phyloP scores from a whole-genome alignment of 2,797 vertebrate genomes.

The Acomys russatus region DNA sequence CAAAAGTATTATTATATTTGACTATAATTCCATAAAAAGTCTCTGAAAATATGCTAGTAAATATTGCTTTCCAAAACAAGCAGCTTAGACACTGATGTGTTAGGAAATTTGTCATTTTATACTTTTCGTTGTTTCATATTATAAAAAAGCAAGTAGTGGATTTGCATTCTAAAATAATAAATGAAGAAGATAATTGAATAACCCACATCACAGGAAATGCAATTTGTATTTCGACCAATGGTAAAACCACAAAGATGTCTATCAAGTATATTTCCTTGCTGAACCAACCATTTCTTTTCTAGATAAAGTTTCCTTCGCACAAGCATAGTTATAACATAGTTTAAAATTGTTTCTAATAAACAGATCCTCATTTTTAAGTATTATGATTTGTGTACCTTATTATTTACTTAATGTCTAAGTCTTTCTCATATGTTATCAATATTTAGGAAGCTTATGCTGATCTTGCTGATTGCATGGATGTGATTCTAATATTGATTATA shows the following conservation, averaged over 20 bases:
- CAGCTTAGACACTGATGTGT: neutral
- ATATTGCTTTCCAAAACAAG: neutral
- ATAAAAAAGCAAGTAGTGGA: neutral
- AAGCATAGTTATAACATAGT: neutral
- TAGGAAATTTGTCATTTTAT: neutral
- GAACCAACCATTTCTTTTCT: neutral
- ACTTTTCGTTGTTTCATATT: neutral
- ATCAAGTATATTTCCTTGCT: slow-evolving; percentile 11
- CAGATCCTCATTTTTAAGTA: neutral
- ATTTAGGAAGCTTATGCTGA: neutral
- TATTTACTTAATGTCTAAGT: slow-evolving; percentile 42
- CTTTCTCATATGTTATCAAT: neutral
- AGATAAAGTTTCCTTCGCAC: neutral
- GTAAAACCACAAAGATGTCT: neutral
- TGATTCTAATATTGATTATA: slow-evolving; percentile 30
- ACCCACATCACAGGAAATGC: neutral
- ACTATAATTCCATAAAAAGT: neutral
- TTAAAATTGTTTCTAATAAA: slow-evolving; percentile 42
- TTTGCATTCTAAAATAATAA: slow-evolving; percentile 53
- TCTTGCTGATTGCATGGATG: neutral
- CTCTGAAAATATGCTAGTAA: neutral
- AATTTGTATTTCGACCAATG: neutral
- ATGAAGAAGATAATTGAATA: neutral
- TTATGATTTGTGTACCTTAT: neutral
- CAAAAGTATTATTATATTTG: neutral